Evolutionary conservation across 2,888 invertebrate species (phyloP).

Genomic region (Pantelozetes paolii): DNA sequence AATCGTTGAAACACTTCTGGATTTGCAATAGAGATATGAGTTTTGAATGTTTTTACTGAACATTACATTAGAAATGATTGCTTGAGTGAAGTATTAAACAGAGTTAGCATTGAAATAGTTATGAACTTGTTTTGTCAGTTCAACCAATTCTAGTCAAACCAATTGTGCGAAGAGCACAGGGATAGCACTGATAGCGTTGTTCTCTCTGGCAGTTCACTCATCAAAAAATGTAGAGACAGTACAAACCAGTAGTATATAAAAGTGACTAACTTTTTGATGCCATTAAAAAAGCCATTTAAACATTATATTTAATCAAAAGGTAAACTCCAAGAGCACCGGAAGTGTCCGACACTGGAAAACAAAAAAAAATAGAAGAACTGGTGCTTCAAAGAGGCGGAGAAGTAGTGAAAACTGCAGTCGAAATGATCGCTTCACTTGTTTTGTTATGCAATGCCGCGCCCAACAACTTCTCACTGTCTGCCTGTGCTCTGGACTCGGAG

Average conservation of each 20-base stretch:
- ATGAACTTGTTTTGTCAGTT: constrained; percentile 35
- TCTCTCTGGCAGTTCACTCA: neutral
- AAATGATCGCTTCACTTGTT: constrained; percentile 36
- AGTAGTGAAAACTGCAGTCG: constrained; percentile 18
- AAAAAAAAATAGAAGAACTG: constrained; percentile 21
- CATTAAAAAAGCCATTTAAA: neutral
- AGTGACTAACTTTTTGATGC: neutral
- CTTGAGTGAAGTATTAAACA: neutral
- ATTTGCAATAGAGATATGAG: neutral
- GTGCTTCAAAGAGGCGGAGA: constrained; percentile 27
- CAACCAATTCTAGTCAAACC: neutral
- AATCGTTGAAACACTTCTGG: neutral
- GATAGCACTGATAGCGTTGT: neutral
- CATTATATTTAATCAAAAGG: constrained; percentile 23
- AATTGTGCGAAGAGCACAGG: constrained; percentile 1
- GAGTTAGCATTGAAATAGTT: neutral
- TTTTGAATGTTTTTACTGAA: neutral
- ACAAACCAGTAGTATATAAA: neutral
- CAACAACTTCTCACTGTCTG: constrained; percentile 21
- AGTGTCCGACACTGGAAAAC: constrained; percentile 26
- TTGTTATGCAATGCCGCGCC: constrained; percentile 38
- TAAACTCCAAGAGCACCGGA: constrained; percentile 24
- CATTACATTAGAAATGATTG: constrained; percentile 8
- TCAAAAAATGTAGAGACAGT: neutral
- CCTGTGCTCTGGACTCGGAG: neutral